Percentiles rank a stretch among this genome's conserved stretches.
These are phyloP conservation scores for Rallus crepitans DNA, from an alignment of 2,797 vertebrate genomes.

Conservation along the genomic window DNA sequence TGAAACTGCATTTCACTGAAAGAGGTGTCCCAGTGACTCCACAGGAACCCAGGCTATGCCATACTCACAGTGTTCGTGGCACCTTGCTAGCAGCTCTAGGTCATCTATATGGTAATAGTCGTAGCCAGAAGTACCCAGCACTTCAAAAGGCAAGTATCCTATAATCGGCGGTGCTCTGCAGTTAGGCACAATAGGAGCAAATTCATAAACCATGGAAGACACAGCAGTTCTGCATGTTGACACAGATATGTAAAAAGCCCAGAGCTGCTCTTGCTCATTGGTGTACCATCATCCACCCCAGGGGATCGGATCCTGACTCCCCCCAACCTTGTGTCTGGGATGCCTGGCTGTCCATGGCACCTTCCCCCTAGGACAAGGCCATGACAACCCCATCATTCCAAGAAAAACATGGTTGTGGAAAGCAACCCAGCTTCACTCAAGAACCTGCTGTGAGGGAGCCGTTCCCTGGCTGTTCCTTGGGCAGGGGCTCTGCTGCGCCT, in stretches of 20 bases:
- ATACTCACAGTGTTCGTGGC: slow-evolving; percentile 86
- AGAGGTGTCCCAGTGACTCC: neutral
- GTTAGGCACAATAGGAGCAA: neutral
- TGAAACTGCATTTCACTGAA: neutral
- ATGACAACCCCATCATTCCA: neutral
- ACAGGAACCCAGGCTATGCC: neutral
- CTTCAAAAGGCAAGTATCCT: slow-evolving; percentile 87
- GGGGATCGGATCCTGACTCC: neutral
- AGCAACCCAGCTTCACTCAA: neutral
- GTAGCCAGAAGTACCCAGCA: slow-evolving; percentile 86
- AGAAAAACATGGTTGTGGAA: neutral
- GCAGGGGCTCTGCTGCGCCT: neutral
- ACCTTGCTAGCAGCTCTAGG: slow-evolving; percentile 83
- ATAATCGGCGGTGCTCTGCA: slow-evolving; percentile 85
- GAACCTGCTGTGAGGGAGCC: neutral
- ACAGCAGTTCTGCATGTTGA: neutral
- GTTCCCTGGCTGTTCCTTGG: neutral
- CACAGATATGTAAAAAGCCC: neutral
- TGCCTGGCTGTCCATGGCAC: neutral
- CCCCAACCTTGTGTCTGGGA: neutral
- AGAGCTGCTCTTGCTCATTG: neutral
- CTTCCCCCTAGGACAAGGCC: neutral
- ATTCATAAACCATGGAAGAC: neutral
- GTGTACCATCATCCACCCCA: neutral
- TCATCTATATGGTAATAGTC: slow-evolving; percentile 88